These are phyloP conservation scores for Resseliella maxima DNA, from an alignment of 2,888 invertebrate species.

Conservation along the genomic window DNA sequence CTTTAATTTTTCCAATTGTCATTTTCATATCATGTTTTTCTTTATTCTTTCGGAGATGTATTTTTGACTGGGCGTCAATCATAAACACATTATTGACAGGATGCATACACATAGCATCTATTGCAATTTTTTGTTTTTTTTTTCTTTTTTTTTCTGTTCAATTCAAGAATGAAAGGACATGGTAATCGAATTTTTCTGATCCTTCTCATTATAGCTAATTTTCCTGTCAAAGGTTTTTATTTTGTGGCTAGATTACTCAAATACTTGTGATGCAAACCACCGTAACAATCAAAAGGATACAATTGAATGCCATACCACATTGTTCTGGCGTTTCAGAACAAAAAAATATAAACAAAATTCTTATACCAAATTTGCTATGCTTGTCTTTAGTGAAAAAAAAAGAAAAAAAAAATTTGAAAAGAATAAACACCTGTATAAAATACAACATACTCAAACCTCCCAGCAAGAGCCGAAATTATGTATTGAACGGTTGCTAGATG, in stretches of 20 bases:
- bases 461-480: background rate
- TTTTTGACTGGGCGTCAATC: background rate
- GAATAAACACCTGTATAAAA: constrained; percentile 36
- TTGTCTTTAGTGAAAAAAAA: background rate
- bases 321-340: constrained; percentile 45
- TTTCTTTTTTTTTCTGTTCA: too few relatives aligned
- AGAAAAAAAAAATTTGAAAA: background rate
- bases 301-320: background rate
- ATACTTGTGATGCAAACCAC: background rate
- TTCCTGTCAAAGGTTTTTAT: background rate
- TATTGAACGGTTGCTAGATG: too few relatives aligned
- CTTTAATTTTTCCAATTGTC: constrained; percentile 17
- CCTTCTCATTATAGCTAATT: background rate
- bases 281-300: background rate
- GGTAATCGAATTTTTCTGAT: background rate
- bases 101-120: background rate
- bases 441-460: background rate
- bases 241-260: background rate
- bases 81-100: constrained; percentile 51
- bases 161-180: background rate
- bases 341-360: background rate
- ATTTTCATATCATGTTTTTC: too few relatives aligned
- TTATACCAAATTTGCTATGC: constrained; percentile 13
- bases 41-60: background rate
- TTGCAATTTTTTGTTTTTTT: background rate